A percentile compares a stretch with the other conserved stretches of the same genome.
These are phyloP conservation scores for Enteromius viviparus DNA, from an alignment of 2,797 vertebrate species.

Conservation along the genomic window DNA sequence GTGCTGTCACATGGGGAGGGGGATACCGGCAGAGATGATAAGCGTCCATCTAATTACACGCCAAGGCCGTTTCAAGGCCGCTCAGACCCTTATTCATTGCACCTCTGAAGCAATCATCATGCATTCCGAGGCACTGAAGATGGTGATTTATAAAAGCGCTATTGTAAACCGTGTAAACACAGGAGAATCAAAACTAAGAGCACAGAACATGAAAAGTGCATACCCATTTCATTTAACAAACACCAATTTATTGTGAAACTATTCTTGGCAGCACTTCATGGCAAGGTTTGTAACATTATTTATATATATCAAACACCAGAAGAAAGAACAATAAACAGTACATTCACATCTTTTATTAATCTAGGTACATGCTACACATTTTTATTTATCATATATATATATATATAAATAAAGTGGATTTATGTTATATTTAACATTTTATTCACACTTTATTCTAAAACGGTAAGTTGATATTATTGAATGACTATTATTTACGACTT, in stretches of 20 bases:
- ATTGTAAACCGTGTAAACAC: background rate
- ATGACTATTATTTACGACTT: background rate
- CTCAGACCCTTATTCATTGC: conserved; percentile 56
- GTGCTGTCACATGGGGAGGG: conserved; percentile 22
- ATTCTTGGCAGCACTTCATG: background rate
- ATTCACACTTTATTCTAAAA: background rate
- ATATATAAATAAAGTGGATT: too few relatives aligned
- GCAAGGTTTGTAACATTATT: background rate
- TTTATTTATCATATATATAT: background rate
- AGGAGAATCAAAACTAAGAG: conserved; percentile 17
- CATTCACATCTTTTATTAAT: background rate
- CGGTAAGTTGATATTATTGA: background rate
- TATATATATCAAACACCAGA: background rate
- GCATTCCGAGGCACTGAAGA: conserved; percentile 3
- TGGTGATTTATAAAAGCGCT: conserved; percentile 6
- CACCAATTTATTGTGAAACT: background rate
- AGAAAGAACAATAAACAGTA: background rate
- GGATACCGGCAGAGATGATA: conserved; percentile 63
- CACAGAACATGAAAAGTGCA: background rate
- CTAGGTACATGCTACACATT: background rate
- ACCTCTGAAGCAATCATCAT: conserved; percentile 63
- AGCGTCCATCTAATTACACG: conserved; percentile 66
- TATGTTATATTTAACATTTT: too few relatives aligned
- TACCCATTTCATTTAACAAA: background rate
- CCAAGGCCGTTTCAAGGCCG: conserved; percentile 74